A percentile compares a stretch with the other conserved stretches of the same genome.
These are phyloP conservation scores for Noturus placidus DNA, from an alignment of 2,113 vertebrate species.

Conservation along the genomic window DNA sequence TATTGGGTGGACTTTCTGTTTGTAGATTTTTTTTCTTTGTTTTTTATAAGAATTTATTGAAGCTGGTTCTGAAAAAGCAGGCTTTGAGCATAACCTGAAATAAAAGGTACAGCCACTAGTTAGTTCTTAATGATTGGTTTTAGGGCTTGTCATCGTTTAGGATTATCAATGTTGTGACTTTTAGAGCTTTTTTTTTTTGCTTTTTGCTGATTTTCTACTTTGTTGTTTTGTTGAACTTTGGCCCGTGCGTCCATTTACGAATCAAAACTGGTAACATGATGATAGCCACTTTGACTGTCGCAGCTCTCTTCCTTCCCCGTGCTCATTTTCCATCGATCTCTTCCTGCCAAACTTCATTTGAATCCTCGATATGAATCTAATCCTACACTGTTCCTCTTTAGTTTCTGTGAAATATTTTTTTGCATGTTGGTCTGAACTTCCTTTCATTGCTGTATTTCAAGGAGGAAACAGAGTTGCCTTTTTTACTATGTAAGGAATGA, in stretches of 20 bases:
- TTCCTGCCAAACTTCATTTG: slow-evolving; percentile 7
- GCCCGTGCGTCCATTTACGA: neutral
- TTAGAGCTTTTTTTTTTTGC: neutral
- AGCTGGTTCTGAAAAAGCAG: neutral
- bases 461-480: neutral
- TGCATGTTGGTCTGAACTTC: neutral
- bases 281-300: neutral
- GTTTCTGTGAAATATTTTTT: neutral
- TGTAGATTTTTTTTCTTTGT: neutral
- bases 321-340: neutral
- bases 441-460: neutral
- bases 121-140: neutral
- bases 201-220: neutral
- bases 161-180: neutral
- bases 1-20: slow-evolving; percentile 15
- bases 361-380: neutral
- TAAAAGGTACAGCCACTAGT: neutral
- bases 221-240: neutral
- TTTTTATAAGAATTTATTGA: neutral
- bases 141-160: neutral
- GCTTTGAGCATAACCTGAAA: neutral
- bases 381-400: slow-evolving; percentile 2
- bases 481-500: neutral
- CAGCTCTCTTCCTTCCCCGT: neutral
- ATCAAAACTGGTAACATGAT: neutral